Evolutionary conservation across 2,797 vertebrate species (phyloP).

Genomic region (Rhodeus uyekii): DNA sequence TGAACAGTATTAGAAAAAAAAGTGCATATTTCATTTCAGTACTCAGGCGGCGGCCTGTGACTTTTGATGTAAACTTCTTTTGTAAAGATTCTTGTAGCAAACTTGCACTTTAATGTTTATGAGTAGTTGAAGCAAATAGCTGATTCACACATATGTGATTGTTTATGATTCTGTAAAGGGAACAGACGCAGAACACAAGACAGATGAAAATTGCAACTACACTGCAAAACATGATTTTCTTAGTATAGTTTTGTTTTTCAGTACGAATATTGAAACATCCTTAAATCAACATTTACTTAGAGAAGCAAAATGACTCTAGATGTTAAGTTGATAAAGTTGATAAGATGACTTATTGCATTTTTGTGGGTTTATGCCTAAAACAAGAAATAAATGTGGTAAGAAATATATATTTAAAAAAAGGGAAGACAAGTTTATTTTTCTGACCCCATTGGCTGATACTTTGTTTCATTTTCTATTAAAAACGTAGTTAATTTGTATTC

Average conservation of each 20-base stretch:
- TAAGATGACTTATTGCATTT: neutral
- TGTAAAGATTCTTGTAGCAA: slow-evolving; percentile 67
- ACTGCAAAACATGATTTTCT: neutral
- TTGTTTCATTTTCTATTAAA: neutral
- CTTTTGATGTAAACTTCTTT: slow-evolving; percentile 47
- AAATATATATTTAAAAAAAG: no score
- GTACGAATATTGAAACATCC: neutral
- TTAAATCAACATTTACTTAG: neutral
- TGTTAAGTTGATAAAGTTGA: neutral
- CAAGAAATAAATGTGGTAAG: no score
- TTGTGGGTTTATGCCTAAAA: neutral
- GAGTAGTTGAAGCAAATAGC: slow-evolving; percentile 45
- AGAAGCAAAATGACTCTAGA: neutral
- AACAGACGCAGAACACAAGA: slow-evolving; percentile 13
- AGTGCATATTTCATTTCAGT: slow-evolving; percentile 18
- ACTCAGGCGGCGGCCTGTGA: neutral
- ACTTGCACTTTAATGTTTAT: slow-evolving; percentile 80
- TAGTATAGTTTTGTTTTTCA: neutral
- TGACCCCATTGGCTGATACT: no score
- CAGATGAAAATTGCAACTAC: neutral
- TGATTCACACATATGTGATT: neutral
- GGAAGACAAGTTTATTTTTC: no score
- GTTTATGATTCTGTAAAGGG: slow-evolving; percentile 7
- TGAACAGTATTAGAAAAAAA: neutral
- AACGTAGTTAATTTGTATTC: neutral